These are phyloP conservation scores for Mnemiopsis leidyi DNA, from an alignment of 37 sponge, comb jelly and placozoan genomes.

Conservation along the genomic window DNA sequence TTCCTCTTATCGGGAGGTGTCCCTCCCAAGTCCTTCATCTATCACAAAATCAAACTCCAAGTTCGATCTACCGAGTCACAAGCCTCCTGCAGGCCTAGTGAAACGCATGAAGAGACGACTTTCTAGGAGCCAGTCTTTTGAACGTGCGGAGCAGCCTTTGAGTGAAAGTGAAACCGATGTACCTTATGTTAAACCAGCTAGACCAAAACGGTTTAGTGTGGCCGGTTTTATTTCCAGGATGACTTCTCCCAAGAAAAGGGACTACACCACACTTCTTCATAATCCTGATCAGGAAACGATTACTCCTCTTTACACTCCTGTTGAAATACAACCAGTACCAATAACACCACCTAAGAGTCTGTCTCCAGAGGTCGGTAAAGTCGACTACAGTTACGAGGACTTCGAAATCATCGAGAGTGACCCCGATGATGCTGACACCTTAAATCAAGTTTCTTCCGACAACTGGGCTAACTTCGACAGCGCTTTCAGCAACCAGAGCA, in stretches of 20 bases:
- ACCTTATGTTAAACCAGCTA: not conserved
- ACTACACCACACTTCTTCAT: not conserved
- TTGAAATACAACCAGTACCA: not conserved
- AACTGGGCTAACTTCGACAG: constrained; percentile 57
- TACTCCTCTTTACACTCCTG: not conserved
- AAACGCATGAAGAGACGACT: constrained; percentile 30
- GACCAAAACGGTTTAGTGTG: not conserved
- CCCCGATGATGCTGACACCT: not conserved
- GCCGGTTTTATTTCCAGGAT: not conserved
- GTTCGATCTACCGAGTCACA: not conserved
- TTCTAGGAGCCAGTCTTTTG: constrained; percentile 1
- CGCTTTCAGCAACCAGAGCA: not conserved
- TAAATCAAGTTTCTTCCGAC: not conserved
- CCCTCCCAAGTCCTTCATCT: not conserved
- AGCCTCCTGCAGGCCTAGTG: constrained; percentile 33
- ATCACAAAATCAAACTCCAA: not conserved
- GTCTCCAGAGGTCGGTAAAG: not conserved
- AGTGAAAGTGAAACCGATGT: not conserved
- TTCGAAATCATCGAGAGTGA: constrained; percentile 9
- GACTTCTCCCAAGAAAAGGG: constrained; percentile 25
- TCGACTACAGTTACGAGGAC: not conserved
- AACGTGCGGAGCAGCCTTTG: not conserved
- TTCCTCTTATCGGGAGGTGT: constrained; percentile 54
- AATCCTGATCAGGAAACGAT: not conserved
- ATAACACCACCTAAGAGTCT: not conserved